Evolutionary conservation across 23 tunicate species (phyloP).

Genomic region (Oikopleura albicans): DNA sequence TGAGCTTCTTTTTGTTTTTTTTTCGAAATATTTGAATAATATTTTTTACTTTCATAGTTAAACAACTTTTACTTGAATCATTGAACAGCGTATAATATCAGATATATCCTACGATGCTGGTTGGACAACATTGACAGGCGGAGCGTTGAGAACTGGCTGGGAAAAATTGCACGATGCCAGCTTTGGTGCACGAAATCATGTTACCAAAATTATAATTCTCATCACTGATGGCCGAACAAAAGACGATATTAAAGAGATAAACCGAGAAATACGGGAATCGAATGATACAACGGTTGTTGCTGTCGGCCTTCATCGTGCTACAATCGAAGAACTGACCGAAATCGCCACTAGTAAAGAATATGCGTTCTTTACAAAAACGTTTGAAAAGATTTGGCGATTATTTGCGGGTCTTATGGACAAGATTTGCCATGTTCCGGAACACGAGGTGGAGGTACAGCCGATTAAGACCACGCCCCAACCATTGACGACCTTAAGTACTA

Average conservation of each 20-base stretch:
- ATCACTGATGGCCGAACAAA: background rate
- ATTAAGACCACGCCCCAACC: background rate
- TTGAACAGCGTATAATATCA: too few relatives aligned
- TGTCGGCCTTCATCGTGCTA: background rate
- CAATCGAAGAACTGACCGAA: background rate
- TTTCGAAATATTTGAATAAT: too few relatives aligned
- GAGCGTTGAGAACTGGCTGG: background rate
- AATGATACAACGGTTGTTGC: slow-evolving; percentile 9
- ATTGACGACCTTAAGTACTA: too few relatives aligned
- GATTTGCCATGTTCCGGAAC: background rate
- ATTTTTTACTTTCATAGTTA: too few relatives aligned
- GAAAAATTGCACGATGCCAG: background rate
- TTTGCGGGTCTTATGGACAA: background rate
- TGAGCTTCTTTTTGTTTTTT: too few relatives aligned
- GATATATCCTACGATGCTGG: too few relatives aligned
- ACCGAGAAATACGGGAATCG: background rate
- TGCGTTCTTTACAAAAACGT: background rate
- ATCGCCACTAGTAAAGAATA: background rate
- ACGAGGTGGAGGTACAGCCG: background rate
- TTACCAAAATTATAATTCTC: background rate
- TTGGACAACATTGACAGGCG: background rate
- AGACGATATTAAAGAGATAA: background rate
- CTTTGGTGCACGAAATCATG: background rate
- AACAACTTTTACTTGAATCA: too few relatives aligned
- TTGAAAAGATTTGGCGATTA: background rate